Evolutionary conservation across 2,797 vertebrate species (phyloP).

Genomic region (Hypotaenidia okinawae): DNA sequence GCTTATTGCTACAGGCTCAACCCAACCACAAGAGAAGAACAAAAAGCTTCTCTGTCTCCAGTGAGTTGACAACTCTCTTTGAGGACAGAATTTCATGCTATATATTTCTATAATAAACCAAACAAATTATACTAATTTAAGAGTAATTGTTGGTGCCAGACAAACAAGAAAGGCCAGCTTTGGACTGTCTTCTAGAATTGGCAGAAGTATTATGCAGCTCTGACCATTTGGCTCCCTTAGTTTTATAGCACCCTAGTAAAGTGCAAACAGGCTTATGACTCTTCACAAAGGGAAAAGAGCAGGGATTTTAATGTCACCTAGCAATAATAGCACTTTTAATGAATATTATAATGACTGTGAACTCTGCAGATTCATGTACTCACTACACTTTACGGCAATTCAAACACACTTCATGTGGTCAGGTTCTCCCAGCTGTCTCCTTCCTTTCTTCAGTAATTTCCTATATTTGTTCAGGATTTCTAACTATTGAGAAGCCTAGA

Average conservation of each 20-base stretch:
- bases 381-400: not conserved
- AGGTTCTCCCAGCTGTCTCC: not conserved
- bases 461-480: not conserved
- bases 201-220: not conserved
- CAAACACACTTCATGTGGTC: not conserved
- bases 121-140: slow-evolving; percentile 40
- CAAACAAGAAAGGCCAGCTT: slow-evolving; percentile 30
- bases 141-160: not conserved
- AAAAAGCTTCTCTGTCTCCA: slow-evolving; percentile 20
- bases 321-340: not conserved
- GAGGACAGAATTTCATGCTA: not conserved
- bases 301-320: not conserved
- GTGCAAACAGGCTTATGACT: not conserved
- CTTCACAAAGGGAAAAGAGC: not conserved
- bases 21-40: slow-evolving; percentile 21
- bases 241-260: not conserved
- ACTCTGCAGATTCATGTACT: not conserved
- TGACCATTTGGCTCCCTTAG: not conserved
- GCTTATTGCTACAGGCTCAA: not conserved
- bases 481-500: not conserved
- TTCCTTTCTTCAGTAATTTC: not conserved
- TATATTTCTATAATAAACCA: slow-evolving; percentile 23
- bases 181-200: not conserved
- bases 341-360: not conserved
- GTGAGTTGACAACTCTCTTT: not conserved